Conservation (phyloP, 2,888 invertebrate genomes). For the Eupithecia pulchellata region DNA sequence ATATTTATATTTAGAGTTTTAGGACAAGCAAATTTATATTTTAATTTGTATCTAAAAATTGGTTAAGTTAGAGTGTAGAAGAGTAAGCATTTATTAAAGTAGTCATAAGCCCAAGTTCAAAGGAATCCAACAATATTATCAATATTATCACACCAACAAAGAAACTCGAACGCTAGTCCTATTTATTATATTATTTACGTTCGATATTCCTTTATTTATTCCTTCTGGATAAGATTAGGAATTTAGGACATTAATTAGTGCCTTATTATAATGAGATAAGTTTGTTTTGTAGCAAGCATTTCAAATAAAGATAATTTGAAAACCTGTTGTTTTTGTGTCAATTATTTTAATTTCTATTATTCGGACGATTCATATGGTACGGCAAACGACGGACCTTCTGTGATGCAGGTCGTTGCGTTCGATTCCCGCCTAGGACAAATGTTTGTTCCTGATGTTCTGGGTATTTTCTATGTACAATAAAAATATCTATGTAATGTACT, state of each 20-base stretch:
- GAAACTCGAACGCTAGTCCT: constrained; percentile 46
- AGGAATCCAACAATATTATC: constrained; percentile 9
- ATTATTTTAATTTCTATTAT: background rate
- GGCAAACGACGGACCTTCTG: too few relatives aligned
- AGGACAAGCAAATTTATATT: background rate
- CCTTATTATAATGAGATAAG: constrained; percentile 30
- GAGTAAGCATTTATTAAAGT: background rate
- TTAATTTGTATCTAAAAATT: background rate
- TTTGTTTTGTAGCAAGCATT: constrained; percentile 24
- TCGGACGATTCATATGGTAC: too few relatives aligned
- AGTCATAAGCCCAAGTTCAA: constrained; percentile 7
- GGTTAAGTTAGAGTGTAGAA: too few relatives aligned
- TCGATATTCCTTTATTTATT: constrained; percentile 17
- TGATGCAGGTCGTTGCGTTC: too few relatives aligned
- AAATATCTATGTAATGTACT: too few relatives aligned
- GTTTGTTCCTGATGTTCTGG: too few relatives aligned
- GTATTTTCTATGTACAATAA: too few relatives aligned
- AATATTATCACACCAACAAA: constrained; percentile 7
- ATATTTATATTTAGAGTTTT: background rate
- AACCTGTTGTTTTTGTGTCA: constrained; percentile 14
- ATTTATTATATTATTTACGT: constrained; percentile 32
- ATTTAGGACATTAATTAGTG: constrained; percentile 26
- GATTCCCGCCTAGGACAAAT: too few relatives aligned
- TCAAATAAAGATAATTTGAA: constrained; percentile 38
- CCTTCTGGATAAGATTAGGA: constrained; percentile 19